Evolutionary conservation across 2,888 invertebrate genomes (phyloP).

Genomic region (Dicycla oo): DNA sequence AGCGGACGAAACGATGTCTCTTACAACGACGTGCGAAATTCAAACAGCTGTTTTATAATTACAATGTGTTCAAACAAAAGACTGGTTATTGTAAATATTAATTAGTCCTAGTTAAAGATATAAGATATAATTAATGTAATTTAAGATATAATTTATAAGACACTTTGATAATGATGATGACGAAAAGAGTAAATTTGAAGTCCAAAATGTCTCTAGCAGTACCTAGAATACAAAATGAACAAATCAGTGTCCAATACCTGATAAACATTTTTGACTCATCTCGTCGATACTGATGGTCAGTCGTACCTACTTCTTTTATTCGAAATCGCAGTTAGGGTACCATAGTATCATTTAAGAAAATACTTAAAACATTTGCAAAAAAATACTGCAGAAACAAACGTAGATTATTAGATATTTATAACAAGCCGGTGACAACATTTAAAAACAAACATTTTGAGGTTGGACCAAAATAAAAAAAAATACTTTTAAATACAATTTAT

Average conservation of each 20-base stretch:
- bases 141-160: no score
- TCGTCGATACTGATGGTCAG: neutral
- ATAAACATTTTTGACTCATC: neutral
- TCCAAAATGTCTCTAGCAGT: no score
- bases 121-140: no score
- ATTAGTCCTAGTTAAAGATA: neutral
- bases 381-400: constrained; percentile 14
- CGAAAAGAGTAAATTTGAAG: neutral
- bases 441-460: constrained; percentile 54
- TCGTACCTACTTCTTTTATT: neutral
- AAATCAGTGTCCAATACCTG: neutral
- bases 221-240: neutral
- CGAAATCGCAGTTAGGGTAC: neutral
- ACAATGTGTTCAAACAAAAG: constrained; percentile 34
- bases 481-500: constrained; percentile 60
- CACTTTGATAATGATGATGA: neutral
- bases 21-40: constrained; percentile 40
- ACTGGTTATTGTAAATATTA: constrained; percentile 5
- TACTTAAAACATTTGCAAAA: neutral
- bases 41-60: constrained; percentile 42
- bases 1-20: constrained; percentile 19
- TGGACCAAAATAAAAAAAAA: constrained; percentile 61
- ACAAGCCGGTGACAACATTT: constrained; percentile 30
- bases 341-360: neutral
- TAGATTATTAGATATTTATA: constrained; percentile 54